A percentile compares a stretch with the other conserved stretches of the same genome.
Evolutionary conservation across 2,797 vertebrate genomes (phyloP).

Genomic region (Austrolebias charrua): DNA sequence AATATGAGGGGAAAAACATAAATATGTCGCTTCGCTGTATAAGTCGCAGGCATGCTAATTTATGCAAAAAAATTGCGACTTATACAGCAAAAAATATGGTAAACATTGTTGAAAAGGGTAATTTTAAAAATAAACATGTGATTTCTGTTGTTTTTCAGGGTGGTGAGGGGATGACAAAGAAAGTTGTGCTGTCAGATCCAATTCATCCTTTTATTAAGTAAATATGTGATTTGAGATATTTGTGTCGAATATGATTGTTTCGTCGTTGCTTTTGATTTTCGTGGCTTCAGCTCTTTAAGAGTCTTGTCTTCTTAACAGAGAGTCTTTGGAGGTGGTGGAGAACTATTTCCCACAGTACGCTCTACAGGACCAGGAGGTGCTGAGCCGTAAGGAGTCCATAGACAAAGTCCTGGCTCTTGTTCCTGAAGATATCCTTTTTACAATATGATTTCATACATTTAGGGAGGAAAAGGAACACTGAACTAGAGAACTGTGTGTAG

Average conservation of each 20-base stretch:
- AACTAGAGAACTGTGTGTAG: background rate
- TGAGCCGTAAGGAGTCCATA: slow-evolving; percentile 83
- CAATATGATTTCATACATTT: background rate
- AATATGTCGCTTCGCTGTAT: no score
- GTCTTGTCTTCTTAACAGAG: slow-evolving; percentile 70
- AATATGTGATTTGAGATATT: background rate
- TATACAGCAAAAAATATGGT: no score
- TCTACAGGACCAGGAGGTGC: slow-evolving; percentile 86
- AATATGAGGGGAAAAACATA: no score
- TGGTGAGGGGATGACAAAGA: slow-evolving; percentile 87
- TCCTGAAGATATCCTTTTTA: slow-evolving; percentile 93
- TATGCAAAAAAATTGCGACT: no score
- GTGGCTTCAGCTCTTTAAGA: background rate
- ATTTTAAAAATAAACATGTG: background rate
- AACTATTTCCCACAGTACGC: slow-evolving; percentile 86
- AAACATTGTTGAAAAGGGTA: no score
- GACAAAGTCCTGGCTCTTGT: slow-evolving; percentile 88
- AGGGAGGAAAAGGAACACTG: background rate
- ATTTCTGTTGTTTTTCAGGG: slow-evolving; percentile 77
- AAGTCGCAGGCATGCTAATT: no score
- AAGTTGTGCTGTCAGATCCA: slow-evolving; percentile 87
- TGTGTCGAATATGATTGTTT: background rate
- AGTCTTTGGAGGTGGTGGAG: slow-evolving; percentile 83
- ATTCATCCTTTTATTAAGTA: slow-evolving; percentile 91
- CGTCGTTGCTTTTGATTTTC: background rate